A percentile compares a stretch with the other conserved stretches of the same genome.
These are phyloP conservation scores for Axis porcinus DNA, from an alignment of 2,113 vertebrate genomes.

Conservation along the genomic window DNA sequence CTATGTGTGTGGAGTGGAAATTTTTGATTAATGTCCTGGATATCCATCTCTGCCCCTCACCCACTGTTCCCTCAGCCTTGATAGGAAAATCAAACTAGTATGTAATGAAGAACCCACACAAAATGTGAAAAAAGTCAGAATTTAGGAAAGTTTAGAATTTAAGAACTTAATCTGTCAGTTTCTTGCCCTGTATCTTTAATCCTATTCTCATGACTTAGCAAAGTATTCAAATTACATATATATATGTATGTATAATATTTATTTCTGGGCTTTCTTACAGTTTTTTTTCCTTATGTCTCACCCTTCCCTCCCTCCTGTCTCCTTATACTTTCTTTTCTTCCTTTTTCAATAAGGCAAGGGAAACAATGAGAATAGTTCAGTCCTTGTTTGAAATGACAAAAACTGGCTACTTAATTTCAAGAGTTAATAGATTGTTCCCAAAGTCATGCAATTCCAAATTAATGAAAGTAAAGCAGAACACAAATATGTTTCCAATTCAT, in stretches of 20 bases:
- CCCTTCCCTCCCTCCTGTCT: neutral
- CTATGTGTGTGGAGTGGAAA: neutral
- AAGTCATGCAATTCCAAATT: neutral
- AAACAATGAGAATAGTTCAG: slow-evolving; percentile 19
- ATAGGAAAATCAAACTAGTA: neutral
- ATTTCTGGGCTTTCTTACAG: neutral
- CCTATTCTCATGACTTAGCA: neutral
- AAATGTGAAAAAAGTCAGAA: neutral
- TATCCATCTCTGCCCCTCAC: neutral
- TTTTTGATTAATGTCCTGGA: neutral
- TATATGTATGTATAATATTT: neutral
- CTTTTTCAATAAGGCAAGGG: neutral
- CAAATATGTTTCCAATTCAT: neutral
- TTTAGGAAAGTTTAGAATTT: neutral
- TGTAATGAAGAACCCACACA: neutral
- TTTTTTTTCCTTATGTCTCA: neutral
- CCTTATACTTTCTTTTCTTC: neutral
- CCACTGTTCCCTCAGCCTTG: neutral
- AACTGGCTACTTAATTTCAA: neutral
- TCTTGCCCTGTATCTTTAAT: neutral
- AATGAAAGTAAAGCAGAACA: neutral
- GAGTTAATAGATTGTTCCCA: neutral
- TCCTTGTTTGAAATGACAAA: slow-evolving; percentile 22
- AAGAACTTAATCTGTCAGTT: neutral
- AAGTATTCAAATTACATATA: neutral